Evolutionary conservation across 1,140 invertebrate species (phyloP), one percentile per base, ranked within the genome.

Genomic region (Globodera ellingtonae): DNA sequence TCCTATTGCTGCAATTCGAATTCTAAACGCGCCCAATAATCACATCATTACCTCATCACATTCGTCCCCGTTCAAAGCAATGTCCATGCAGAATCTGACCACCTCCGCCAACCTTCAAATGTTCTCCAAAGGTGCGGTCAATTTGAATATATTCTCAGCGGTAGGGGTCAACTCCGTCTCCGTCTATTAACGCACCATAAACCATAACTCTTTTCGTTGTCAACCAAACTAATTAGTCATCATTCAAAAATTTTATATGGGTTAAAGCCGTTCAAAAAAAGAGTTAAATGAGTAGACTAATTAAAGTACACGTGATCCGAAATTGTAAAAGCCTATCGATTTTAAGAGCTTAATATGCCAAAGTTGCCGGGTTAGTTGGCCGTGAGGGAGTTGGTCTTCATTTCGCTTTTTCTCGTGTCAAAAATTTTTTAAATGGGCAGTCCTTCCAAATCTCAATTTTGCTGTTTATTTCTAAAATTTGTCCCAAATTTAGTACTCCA

Each of bases 71-170:
- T 46, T 65, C 66, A 56, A 76, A 47, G 62, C 47, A 47, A 48
- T 74, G 35, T 52, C 44, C 46, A 76, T 76, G 75, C 75, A 76
- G 48, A 76, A 76, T 66, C 21, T 76, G 67, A 62, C 75, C 67
- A 62, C 75, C 6, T 76, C 75, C 47, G 59, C 75, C 62, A 76
- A 76, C 67, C 9, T 76, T 44, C 75, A 76, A 44, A 50, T 76
- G 44, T 76, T 76, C n/a, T 67, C 75, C 6, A 76, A 76, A 67
- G 75, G 75, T 76, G n/a, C 1, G 73, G 5, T 35, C 18, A 35
- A 35, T 35, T 35, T 2, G 35, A 35, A 35, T 35, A 35, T 2
- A 35, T 35, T 35, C 35, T 35, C 35, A 35, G 35, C 35, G 35
- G 35, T 35, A 35, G 35, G 35, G 35, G 35, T 35, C 35, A 35